These are phyloP conservation scores for Lepidocyrtoides sp. DNA, from an alignment of 2,888 invertebrate genomes.

Conservation along the genomic window DNA sequence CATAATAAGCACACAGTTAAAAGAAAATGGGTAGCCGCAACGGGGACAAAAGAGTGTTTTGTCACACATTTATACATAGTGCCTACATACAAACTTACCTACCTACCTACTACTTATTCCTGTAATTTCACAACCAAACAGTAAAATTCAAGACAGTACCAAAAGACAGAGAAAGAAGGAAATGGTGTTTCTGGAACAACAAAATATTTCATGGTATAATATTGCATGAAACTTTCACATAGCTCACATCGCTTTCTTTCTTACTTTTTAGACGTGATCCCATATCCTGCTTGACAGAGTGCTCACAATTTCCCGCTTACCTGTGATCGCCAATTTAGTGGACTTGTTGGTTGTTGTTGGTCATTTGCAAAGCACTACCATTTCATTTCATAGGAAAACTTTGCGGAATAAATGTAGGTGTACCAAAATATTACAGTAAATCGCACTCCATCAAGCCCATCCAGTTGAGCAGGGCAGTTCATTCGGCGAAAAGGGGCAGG, in stretches of 20 bases:
- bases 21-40: conserved; percentile 11
- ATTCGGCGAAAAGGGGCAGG: conserved; percentile 10
- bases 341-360: neutral
- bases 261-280: neutral
- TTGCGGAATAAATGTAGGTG: neutral
- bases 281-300: neutral
- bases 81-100: neutral
- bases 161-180: neutral
- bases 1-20: conserved; percentile 43
- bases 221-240: conserved; percentile 60
- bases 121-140: neutral
- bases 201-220: conserved; percentile 48
- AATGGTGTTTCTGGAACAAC: conserved; percentile 58
- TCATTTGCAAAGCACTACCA: neutral
- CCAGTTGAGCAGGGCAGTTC: conserved; percentile 24
- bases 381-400: neutral
- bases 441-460: conserved; percentile 10
- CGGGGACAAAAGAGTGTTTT: conserved; percentile 4
- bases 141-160: neutral
- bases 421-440: neutral
- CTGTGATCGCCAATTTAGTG: too few relatives aligned
- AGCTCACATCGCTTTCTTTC: conserved; percentile 33
- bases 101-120: neutral
- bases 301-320: neutral
- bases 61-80: neutral